phyloP scores from a whole-genome alignment of 1,140 invertebrate genomes.

The Phenacoccus solenopsis region DNA sequence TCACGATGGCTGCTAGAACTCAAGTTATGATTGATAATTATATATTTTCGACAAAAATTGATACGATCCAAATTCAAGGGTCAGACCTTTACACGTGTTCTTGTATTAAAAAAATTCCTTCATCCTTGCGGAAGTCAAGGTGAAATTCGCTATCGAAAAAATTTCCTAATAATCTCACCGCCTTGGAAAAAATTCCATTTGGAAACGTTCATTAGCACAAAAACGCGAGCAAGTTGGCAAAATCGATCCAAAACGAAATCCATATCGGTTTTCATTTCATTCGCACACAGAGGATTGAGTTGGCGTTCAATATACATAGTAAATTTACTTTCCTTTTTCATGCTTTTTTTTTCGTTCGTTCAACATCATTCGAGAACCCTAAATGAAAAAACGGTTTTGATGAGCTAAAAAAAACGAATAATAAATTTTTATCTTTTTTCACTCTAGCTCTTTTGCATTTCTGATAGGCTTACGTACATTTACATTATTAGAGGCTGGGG shows the following conservation, averaged over 20 bases:
- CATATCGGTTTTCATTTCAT: not conserved
- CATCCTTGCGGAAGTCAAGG: too few relatives aligned
- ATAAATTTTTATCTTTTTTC: constrained; percentile 5
- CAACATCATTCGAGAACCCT: not conserved
- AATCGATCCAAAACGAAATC: not conserved
- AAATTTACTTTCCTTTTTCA: not conserved
- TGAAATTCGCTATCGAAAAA: too few relatives aligned
- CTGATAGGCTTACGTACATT: constrained; percentile 16
- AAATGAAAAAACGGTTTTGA: constrained; percentile 8
- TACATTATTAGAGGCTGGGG: not conserved
- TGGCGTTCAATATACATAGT: not conserved
- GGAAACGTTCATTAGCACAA: too few relatives aligned
- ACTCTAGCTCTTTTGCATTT: constrained; percentile 5
- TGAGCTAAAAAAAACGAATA: constrained; percentile 13
- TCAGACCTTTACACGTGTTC: too few relatives aligned
- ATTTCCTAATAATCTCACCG: too few relatives aligned
- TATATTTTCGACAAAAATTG: too few relatives aligned
- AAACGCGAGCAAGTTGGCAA: too few relatives aligned
- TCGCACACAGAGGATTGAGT: not conserved
- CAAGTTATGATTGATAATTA: too few relatives aligned
- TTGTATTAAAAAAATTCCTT: too few relatives aligned
- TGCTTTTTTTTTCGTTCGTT: not conserved
- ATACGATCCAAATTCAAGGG: too few relatives aligned
- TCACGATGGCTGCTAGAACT: too few relatives aligned
- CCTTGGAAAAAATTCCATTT: too few relatives aligned